A percentile compares a stretch with the other conserved stretches of the same genome.
These are phyloP conservation scores for Oceanodroma leucorhoa DNA, from an alignment of 2,797 vertebrate species.

Conservation along the genomic window DNA sequence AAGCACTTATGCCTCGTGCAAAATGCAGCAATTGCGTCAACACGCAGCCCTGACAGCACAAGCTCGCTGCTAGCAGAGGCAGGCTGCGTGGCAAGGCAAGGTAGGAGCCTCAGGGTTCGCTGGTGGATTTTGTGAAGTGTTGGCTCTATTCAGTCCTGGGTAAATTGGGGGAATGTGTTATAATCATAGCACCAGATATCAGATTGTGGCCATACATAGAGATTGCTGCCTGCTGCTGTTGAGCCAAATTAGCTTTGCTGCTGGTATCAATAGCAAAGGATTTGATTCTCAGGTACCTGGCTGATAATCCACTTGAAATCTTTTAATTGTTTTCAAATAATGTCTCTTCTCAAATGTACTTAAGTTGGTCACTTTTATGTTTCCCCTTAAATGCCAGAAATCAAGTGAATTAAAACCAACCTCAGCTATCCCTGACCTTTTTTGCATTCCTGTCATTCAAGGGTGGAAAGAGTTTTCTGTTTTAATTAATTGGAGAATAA, in stretches of 20 bases:
- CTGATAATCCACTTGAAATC: neutral
- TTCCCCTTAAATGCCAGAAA: neutral
- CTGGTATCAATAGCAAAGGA: neutral
- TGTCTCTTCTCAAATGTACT: neutral
- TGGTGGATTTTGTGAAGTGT: neutral
- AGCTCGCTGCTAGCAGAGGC: neutral
- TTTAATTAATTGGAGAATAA: neutral
- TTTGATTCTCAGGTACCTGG: neutral
- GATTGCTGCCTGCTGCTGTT: neutral
- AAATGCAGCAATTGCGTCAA: neutral
- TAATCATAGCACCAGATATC: neutral
- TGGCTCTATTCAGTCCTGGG: neutral
- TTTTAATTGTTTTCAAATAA: neutral
- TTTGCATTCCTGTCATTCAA: neutral
- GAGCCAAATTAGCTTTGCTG: neutral
- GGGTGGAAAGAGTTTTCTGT: neutral
- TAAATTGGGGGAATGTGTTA: neutral
- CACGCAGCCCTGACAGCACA: neutral
- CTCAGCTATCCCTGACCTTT: neutral
- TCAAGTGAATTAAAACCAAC: neutral
- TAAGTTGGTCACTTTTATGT: neutral
- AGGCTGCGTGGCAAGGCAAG: rapidly evolving
- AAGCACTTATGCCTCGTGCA: neutral
- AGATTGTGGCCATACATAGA: neutral
- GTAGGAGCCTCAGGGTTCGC: neutral